Percentiles rank a stretch among this genome's conserved stretches.
Conservation (phyloP, 2,797 vertebrate species). For the Lutjanus argentimaculatus region DNA sequence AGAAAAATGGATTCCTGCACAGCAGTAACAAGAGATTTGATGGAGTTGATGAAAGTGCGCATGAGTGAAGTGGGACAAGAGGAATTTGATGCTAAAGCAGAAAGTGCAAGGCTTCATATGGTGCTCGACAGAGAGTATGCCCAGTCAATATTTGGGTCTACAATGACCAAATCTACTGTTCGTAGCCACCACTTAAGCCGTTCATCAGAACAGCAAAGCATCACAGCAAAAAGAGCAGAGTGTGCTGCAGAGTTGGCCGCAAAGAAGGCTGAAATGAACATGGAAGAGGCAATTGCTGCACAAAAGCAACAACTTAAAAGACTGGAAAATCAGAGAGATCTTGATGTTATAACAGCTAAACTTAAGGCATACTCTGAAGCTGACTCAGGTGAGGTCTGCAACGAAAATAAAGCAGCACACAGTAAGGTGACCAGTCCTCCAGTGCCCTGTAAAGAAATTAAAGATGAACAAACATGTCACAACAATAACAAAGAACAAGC, state of each 20-base stretch:
- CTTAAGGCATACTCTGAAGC: neutral
- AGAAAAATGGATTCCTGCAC: conserved; percentile 50
- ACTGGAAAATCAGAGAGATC: too few relatives aligned
- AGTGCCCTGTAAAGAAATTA: neutral
- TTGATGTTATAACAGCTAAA: too few relatives aligned
- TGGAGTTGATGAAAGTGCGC: conserved; percentile 33
- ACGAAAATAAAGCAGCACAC: too few relatives aligned
- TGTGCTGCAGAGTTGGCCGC: neutral
- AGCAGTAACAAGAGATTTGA: conserved; percentile 43
- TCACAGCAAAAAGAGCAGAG: neutral
- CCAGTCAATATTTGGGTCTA: neutral
- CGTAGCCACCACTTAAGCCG: conserved; percentile 1
- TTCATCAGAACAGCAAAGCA: conserved; percentile 12
- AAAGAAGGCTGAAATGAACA: neutral
- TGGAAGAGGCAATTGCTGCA: neutral
- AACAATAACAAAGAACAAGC: neutral
- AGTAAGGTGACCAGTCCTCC: neutral
- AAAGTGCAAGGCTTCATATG: neutral
- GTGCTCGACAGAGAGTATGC: neutral
- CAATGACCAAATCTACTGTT: neutral
- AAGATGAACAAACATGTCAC: neutral
- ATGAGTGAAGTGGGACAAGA: conserved; percentile 50
- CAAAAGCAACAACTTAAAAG: neutral
- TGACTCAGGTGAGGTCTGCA: neutral
- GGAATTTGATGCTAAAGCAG: conserved; percentile 39